Base-by-base conservation (phyloP, 2,113 vertebrate species). In the Zosterops lateralis region DNA sequence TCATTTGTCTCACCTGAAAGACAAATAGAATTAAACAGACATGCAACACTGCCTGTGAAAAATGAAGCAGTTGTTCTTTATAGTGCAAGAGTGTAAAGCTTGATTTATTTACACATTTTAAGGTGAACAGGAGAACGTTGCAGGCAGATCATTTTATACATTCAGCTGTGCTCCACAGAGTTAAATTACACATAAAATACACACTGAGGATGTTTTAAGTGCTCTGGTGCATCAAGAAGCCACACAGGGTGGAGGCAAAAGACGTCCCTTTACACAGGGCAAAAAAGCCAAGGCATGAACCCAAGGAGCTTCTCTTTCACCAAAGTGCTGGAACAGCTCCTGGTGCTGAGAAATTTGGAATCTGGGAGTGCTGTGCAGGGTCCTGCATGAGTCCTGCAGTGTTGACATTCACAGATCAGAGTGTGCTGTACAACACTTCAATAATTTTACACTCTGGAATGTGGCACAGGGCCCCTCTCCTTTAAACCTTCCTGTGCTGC, bases 31-130 rank as follows among this genome's bases (percentile, higher is more conserved):
- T 96, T 92, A 73, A 91, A 77, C 1, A 93, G 65, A 86, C 93
- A 94, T 85, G 81, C 92, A 92, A 53, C 60, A 60, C 1, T 79
- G 84, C 91, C 71, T 72, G 73, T 87, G 92, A 92, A 95, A 91
- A 97, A 95, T 75, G 31, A 87, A 84, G 78, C 72, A 48, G 45
- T 74, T 62, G 29, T 51, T 66, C 61, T 72, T 75, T 42, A 14
- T 17, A 76, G 62, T 76, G 81, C 94, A 87, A 73, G 56, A 74
- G 48, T 78, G 78, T 84, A 87, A 89, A 94, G 84, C 93, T 68
- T 65, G 64, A 74, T 89, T 96, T 94, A 95, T 95, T 94, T 60
- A 93, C 80, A 93, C n/a, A 17, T 38, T 85, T 75, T 53, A 68
- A 88, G 7, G 72, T 86, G 89, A 94, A 77, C 47, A 76, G 81